Base-by-base conservation (phyloP, 2,113 vertebrate genomes). In the Xenopus borealis region DNA sequence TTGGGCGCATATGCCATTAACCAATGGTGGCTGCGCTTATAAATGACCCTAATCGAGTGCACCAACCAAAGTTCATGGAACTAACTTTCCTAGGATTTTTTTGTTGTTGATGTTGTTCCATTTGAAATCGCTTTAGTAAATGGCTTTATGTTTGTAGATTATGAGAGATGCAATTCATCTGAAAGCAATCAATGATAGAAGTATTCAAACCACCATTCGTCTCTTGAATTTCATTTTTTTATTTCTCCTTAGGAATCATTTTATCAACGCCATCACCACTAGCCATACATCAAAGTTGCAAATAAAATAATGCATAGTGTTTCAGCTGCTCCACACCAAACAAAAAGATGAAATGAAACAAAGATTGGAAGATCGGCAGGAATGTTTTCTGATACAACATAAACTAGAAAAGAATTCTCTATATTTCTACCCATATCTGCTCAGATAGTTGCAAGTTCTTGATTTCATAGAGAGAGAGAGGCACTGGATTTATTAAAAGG, bases 111-210 rank as follows among this genome's bases (percentile, higher is more conserved):
- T n/a, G n/a, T 50, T 27, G 67, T 9, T 40, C 33, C 33, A 68
- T 65, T 75, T 68, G 33, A 59, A 27, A 46, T 19, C 50, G 53
- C 64, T 30, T 68, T 68, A 30, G 44, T 75, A 62, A 75, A 75
- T 75, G 55, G 61, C 65, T 62, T 17, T 44, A 66, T 55, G 71
- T 66, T 66, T 58, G 62, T 62, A 73, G 66, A 74, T 74, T 68
- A 67, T 75, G 65, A 62, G 62, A 68, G 72, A 75, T 68, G 55
- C 72, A 68, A 68, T 75, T 75, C 66, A 75, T 75, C 72, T 68
- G 46, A 75, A 75, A 75, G 57, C 65, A 75, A 75, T 74, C 64
- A 74, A 74, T 75, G 62, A 62, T 20, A n/a, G 65, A 46, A 59
- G 64, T 12, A 18, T n/a, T 62, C 65, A 65, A 75, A 75, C 57